Percentiles rank a stretch among this genome's conserved stretches.
These are phyloP conservation scores for Nasonia giraulti DNA, from an alignment of 1,140 invertebrate genomes.

Conservation along the genomic window DNA sequence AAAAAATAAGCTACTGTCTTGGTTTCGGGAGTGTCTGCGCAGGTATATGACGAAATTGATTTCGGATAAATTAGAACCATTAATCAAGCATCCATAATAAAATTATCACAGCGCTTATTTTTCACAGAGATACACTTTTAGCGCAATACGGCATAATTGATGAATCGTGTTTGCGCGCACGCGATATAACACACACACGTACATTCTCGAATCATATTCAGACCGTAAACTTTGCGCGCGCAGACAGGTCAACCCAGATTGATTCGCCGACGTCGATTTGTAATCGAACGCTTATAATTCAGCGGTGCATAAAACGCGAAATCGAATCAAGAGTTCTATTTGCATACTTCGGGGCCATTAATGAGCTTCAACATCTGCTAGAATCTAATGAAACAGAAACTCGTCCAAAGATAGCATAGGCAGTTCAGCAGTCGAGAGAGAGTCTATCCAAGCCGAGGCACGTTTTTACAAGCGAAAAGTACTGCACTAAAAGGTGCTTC, in stretches of 20 bases:
- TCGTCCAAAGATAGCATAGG: neutral
- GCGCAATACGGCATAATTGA: neutral
- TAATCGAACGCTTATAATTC: slow-evolving; percentile 6
- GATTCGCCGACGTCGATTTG: slow-evolving; percentile 25
- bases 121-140: neutral
- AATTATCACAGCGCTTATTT: neutral
- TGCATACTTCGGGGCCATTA: neutral
- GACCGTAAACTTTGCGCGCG: slow-evolving; percentile 11
- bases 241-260: neutral
- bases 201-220: neutral
- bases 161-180: no score
- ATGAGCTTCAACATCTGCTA: neutral
- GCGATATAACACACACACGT: no score
- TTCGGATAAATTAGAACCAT: neutral
- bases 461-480: no score
- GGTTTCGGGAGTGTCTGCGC: neutral
- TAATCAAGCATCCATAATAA: neutral
- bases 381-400: neutral
- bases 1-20: neutral
- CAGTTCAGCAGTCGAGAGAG: no score
- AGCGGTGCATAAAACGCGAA: neutral
- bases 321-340: neutral
- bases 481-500: no score
- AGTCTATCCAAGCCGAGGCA: no score
- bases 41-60: neutral